Base-by-base conservation (phyloP, 2,888 invertebrate genomes). In the Scelioninae gen. 1 region DNA sequence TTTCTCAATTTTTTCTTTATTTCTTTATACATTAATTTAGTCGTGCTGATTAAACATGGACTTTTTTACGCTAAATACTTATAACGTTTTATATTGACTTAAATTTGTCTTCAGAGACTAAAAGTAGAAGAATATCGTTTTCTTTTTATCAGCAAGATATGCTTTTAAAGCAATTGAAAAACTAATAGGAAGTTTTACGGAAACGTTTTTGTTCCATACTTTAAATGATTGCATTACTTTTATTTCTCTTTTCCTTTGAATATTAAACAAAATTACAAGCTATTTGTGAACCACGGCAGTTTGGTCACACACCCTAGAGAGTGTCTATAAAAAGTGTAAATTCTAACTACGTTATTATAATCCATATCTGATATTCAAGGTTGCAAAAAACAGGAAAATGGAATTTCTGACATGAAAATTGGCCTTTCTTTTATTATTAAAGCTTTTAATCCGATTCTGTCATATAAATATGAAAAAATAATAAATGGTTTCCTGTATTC, bases 141-240 rank as follows among this genome's bases (percentile, higher is more conserved):
- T 2, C 53, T 53, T 62, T 63, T 69, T 77, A 71, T 71, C 65
- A 55, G 10, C 9, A 15, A 29, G 69, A 71, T 71, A 71, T 71
- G 78, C 78, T 71, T 78, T 78, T 78, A 71, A 68, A 71, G 62
- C 78, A 58, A 78, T 78, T 63, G 78, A 65, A 65, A 71, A 77
- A 77, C 69, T 77, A 63, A 63, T 62, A 56, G 23, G 29, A 58
- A 56, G 56, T 63, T 45, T 51, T n/a, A 56, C 45, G 40, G 65
- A 49, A 58, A 43, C 60, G 53, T 51, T 62, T 62, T 62, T 72
- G 32, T 53, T 43, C 45, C 56, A n/a, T 53, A 62, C 72, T 53
- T 62, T 63, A 62, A 72, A 53, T 23, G 72, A 72, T 53, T 55
- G 55, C 47, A 10, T 40, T 32, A 53, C 47, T 74, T 55, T 40